These are phyloP conservation scores for Drosophila subsilvestris DNA, from an alignment of 2,888 invertebrate genomes.

Conservation along the genomic window DNA sequence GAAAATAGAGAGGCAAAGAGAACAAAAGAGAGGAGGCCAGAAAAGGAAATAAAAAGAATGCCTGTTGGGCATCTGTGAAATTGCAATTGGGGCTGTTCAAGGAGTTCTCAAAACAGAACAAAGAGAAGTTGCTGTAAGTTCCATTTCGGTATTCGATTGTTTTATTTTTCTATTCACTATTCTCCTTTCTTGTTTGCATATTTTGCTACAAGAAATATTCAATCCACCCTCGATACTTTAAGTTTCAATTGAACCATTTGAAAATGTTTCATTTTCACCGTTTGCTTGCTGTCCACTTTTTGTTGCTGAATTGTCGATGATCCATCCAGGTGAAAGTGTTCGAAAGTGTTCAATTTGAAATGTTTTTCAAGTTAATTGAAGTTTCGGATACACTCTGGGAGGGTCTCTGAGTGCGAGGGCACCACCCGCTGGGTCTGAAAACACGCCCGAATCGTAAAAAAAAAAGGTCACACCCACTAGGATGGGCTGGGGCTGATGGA, in stretches of 20 bases:
- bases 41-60: neutral
- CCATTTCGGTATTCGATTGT: no score
- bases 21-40: neutral
- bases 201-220: neutral
- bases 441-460: conserved; percentile 22
- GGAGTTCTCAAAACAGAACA: neutral
- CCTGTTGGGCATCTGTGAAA: conserved; percentile 32
- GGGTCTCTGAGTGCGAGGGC: no score
- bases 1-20: neutral
- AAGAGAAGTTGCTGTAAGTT: no score
- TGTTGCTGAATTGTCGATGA: neutral
- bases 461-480: conserved; percentile 33
- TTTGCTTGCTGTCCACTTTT: neutral
- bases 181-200: neutral
- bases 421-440: conserved; percentile 2
- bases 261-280: neutral
- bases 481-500: neutral
- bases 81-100: neutral
- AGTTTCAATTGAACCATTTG: neutral
- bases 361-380: conserved; percentile 24
- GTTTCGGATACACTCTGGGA: conserved; percentile 4
- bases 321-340: no score
- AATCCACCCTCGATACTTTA: neutral
- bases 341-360: conserved; percentile 16
- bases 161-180: neutral